These are phyloP conservation scores for Dryococelus australis DNA, from an alignment of 2,888 invertebrate species.

Conservation along the genomic window DNA sequence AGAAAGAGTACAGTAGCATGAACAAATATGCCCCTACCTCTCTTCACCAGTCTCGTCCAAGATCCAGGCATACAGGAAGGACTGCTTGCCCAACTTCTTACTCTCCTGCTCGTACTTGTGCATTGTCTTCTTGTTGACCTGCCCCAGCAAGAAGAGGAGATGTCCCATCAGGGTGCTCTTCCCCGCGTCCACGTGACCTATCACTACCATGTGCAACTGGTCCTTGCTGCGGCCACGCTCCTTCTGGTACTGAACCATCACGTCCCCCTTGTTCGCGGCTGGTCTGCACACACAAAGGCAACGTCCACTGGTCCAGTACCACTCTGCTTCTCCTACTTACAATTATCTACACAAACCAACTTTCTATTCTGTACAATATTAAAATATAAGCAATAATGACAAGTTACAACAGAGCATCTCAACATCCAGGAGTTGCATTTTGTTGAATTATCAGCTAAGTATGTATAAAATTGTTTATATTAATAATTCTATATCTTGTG, in stretches of 20 bases:
- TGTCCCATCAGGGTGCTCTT: slow-evolving; percentile 98
- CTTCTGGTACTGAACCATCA: slow-evolving; percentile 69
- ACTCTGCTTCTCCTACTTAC: too few species aligned
- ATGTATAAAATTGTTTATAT: too few species aligned
- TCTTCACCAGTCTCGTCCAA: slow-evolving; percentile 99
- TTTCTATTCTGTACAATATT: too few species aligned
- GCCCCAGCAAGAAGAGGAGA: slow-evolving; percentile 84
- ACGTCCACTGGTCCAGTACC: too few species aligned
- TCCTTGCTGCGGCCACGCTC: slow-evolving; percentile 84
- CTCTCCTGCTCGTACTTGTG: slow-evolving; percentile 98
- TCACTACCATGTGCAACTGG: slow-evolving; percentile 89
- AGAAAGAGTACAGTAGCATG: background rate
- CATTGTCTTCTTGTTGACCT: slow-evolving; percentile 86
- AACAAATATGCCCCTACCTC: slow-evolving; percentile 59
- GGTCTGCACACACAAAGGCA: background rate
- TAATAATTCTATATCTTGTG: too few species aligned
- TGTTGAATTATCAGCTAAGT: too few species aligned
- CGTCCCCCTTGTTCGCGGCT: slow-evolving; percentile 57
- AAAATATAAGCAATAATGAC: too few species aligned
- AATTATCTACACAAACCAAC: too few species aligned
- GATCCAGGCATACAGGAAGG: slow-evolving; percentile 99
- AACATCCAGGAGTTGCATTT: too few species aligned
- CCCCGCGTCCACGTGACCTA: slow-evolving; percentile 97
- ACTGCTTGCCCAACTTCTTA: slow-evolving; percentile 95
- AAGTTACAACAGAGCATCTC: too few species aligned